phyloP scores from a whole-genome alignment of 2,113 vertebrate genomes.

The Marcusenius ussheri region DNA sequence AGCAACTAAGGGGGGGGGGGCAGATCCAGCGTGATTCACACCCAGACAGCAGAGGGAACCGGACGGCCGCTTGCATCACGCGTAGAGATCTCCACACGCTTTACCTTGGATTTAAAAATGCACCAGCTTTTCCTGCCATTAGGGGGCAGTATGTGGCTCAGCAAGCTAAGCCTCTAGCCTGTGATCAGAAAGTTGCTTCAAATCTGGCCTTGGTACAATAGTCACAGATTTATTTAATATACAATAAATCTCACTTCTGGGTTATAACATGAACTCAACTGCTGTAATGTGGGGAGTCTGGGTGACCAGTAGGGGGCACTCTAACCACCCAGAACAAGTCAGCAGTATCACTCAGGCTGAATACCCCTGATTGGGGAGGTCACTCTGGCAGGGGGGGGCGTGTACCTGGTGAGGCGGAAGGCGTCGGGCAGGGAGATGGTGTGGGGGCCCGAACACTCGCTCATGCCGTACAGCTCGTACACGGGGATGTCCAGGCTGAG shows the following conservation, averaged over 20 bases:
- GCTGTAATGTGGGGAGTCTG: not conserved
- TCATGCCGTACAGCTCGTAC: conserved; percentile 86
- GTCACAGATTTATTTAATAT: not conserved
- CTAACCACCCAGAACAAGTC: not conserved
- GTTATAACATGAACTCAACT: not conserved
- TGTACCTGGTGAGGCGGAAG: conserved; percentile 72
- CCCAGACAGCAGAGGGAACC: no score
- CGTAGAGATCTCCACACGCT: no score
- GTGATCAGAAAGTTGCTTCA: not conserved
- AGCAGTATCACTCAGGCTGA: not conserved
- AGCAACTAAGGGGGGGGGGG: not conserved
- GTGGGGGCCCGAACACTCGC: conserved; percentile 80
- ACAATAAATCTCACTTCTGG: not conserved
- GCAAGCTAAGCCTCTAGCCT: not conserved
- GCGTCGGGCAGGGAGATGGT: conserved; percentile 46
- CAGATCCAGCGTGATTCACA: not conserved
- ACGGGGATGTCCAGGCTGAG: conserved; percentile 83
- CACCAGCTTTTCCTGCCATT: not conserved
- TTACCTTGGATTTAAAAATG: not conserved
- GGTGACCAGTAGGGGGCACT: not conserved
- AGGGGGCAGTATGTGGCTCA: not conserved
- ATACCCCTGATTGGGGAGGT: not conserved
- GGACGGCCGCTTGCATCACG: not conserved
- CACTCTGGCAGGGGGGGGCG: not conserved
- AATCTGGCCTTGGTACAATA: not conserved